Evolutionary conservation across 2,888 invertebrate species (phyloP).

Genomic region (Drosophila suboccidentalis): DNA sequence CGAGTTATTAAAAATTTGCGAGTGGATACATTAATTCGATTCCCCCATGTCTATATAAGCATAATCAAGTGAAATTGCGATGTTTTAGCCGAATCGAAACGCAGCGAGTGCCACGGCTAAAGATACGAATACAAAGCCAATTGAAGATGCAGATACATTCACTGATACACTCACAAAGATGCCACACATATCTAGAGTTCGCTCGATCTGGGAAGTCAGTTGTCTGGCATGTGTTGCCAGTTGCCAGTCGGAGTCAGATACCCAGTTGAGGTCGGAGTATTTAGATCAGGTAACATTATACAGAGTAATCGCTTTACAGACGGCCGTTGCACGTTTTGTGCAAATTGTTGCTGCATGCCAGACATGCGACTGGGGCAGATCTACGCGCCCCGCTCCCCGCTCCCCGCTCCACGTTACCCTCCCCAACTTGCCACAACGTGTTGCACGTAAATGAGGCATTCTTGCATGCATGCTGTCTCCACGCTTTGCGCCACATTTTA

Average conservation of each 20-base stretch:
- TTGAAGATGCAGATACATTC: conserved; percentile 24
- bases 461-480: conserved; percentile 51
- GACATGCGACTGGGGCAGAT: conserved; percentile 57
- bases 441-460: conserved; percentile 35
- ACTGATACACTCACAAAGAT: conserved; percentile 38
- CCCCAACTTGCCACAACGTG: not conserved
- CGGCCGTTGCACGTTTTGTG: conserved; percentile 67
- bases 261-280: conserved; percentile 54
- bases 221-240: conserved; percentile 43
- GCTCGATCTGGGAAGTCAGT: conserved; percentile 10
- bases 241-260: conserved; percentile 22
- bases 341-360: conserved; percentile 64
- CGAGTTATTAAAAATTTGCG: conserved; percentile 70
- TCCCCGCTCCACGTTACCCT: conserved; percentile 1
- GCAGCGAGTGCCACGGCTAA: conserved; percentile 40
- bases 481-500: conserved; percentile 58
- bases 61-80: conserved; percentile 66
- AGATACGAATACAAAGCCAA: conserved; percentile 34
- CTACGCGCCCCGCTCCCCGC: conserved; percentile 6
- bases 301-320: conserved; percentile 64
- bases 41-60: conserved; percentile 34
- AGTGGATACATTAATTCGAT: conserved; percentile 42
- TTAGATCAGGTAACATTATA: conserved; percentile 70
- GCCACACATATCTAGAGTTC: conserved; percentile 47
- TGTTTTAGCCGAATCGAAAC: conserved; percentile 32